Base-by-base conservation (phyloP, 2,797 vertebrate genomes). In the Rhinophrynus dorsalis region DNA sequence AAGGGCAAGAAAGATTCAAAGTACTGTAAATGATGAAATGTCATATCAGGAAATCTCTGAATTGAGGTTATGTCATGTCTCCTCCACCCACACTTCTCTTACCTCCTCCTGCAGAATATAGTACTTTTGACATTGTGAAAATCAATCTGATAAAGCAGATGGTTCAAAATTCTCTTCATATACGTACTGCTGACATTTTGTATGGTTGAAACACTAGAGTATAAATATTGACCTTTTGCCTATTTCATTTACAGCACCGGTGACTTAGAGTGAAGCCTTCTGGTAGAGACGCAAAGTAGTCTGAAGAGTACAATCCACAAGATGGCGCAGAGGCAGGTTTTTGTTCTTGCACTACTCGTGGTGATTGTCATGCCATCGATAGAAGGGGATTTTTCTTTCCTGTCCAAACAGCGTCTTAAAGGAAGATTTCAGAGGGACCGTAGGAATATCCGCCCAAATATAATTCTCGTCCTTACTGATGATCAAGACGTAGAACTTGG, bases 401-500 rank as follows among this genome's bases (percentile, higher is more conserved):
- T 87, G 74, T 86, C 92, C 8, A 89, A 86, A 65, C 95, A 93
- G 66, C 94, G 90, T 54, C 86, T 95, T 79, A 97, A 96, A 76
- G 91, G 94, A 78, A 91, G 94, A 77, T 92, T 94, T 77, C 96
- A 96, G 84, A 91, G 95, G 66, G 96, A 99, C 80, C 89, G 95
- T 12, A 91, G 95, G 63, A 99, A 98, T 83, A 99, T 99, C 82
- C 92, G 96, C 3, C 96, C 96, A n/a, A 99, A 99, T 88, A 93
- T 99, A 85, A 96, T 98, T 83, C 92, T 98, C 44, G 89, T 99
- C 81, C 90, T 98, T 80, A 99, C 96, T 0, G 96, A 99, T 8
- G 96, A 98, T 86, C 96, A 98, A 84, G 96, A 99, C 75, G 89
- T 94, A 72, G 96, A 98, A 80, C 92, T 99, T 52, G 96, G 96